Base-by-base conservation (phyloP, 1,140 invertebrate genomes). In the Pemphigus obesinymphae region DNA sequence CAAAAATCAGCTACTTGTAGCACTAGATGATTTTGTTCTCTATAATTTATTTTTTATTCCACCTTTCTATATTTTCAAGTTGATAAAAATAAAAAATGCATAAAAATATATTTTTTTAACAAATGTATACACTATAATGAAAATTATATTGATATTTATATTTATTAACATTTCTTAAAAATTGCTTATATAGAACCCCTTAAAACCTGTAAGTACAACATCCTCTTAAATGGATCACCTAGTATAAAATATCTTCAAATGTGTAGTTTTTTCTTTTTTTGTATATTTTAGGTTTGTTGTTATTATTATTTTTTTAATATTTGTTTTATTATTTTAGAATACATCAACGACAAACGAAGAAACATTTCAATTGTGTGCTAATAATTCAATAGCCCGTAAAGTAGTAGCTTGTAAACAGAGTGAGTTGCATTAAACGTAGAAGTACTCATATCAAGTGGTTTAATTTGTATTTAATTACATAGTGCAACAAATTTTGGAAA, bases 401-500 rank as follows among this genome's bases (percentile, higher is more conserved):
- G 63, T 82, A 53, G 29, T 82, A 26, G 61, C 83, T 78, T 82
- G 50, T 23, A 82, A 83, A 82, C 61, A 84, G 45, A 55, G 68
- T 68, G 13, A 68, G 53, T 83, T 50, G 29, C 23, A 61, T 83
- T 83, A 82, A 70, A 4, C 66, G 68, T 81, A 50, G 50, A 75
- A 68, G 11, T 34, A 75, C n/a, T 34, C 11, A 0, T 75, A 37
- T 50, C n/a, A 50, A 53, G n/a, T n/a, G 34, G 20, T 55, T 66
- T 48, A 45, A 63, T 63, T 66, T 82, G 37, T 15, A 85, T 78
- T 84, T 87, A 84, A 87, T 87, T 43, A n/a, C n/a, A n/a, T 84
- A 92, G 92, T 92, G 0, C 90, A 91, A 86, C 89, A 91, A 83
- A 89, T 92, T 83, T 85, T 93, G 29, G 90, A 92, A 83, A 88